Conservation (phyloP, 2,888 invertebrate species). For the Junonia oenone region DNA sequence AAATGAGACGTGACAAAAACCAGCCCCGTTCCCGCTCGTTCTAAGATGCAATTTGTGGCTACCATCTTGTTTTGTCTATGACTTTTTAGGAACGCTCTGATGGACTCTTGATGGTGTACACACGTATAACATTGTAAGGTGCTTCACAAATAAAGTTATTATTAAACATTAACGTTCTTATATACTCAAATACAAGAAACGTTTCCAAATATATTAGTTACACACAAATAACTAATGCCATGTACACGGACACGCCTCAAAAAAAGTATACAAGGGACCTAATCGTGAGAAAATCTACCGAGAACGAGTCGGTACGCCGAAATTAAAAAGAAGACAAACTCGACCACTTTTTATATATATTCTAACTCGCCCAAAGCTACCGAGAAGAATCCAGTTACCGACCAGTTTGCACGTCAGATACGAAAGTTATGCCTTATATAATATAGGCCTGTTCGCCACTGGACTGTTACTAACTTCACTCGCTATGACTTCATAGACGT, state of each 20-base stretch:
- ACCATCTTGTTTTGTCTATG: constrained; percentile 56
- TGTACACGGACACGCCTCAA: constrained; percentile 5
- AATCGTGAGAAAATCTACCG: constrained; percentile 21
- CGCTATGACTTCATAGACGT: constrained; percentile 3
- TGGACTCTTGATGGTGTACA: not conserved
- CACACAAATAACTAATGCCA: no score
- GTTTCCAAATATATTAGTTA: no score
- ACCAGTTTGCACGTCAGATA: constrained; percentile 62
- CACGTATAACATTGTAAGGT: no score
- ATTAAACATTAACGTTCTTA: no score
- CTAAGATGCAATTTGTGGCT: constrained; percentile 43
- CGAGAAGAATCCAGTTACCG: constrained; percentile 55
- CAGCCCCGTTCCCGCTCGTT: constrained; percentile 33
- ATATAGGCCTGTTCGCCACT: constrained; percentile 1
- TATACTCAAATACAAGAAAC: no score
- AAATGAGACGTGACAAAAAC: constrained; percentile 51
- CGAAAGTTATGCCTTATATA: constrained; percentile 49
- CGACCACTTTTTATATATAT: constrained; percentile 30
- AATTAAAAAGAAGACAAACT: constrained; percentile 21
- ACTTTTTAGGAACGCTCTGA: constrained; percentile 10
- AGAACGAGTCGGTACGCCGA: constrained; percentile 14
- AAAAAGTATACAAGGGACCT: not conserved
- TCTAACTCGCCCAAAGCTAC: constrained; percentile 48
- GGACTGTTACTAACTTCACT: not conserved
- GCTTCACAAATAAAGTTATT: no score